Percentiles rank a stretch among this genome's conserved stretches.
These are phyloP conservation scores for Xiphophorus maculatus DNA, from an alignment of 2,113 vertebrate genomes.

Conservation along the genomic window DNA sequence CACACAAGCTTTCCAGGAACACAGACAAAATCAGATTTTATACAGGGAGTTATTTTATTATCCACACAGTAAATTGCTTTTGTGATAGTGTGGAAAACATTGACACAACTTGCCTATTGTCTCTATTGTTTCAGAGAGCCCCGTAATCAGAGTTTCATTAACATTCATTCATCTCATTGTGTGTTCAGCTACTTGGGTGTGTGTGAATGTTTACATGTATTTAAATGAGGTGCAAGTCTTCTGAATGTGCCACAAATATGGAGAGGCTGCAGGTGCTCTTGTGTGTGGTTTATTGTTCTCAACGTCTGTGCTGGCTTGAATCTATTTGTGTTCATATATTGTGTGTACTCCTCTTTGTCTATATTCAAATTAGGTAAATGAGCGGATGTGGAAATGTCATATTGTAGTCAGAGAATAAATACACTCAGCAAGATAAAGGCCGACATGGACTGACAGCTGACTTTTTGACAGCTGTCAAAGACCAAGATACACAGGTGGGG, in stretches of 20 bases:
- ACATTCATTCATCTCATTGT: conserved; percentile 51
- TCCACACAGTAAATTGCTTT: conserved; percentile 63
- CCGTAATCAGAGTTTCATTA: conserved; percentile 67
- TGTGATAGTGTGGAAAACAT: conserved; percentile 50
- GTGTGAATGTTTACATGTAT: conserved; percentile 45
- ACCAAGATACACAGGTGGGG: background rate
- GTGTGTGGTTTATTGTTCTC: conserved; percentile 46
- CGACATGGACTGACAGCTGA: conserved; percentile 6
- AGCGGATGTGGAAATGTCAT: conserved; percentile 16
- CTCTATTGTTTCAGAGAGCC: conserved; percentile 48
- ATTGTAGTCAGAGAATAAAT: conserved; percentile 6
- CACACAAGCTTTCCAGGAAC: background rate
- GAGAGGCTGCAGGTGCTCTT: conserved; percentile 65
- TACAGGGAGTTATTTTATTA: conserved; percentile 61
- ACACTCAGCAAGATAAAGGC: background rate
- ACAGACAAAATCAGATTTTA: conserved; percentile 51
- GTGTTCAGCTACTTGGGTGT: conserved; percentile 20
- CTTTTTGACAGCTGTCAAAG: background rate
- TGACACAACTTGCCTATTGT: conserved; percentile 61
- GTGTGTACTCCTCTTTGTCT: conserved; percentile 22
- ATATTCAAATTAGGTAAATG: conserved; percentile 41
- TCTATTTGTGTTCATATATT: conserved; percentile 48
- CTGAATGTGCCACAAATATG: conserved; percentile 24
- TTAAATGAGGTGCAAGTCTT: conserved; percentile 37
- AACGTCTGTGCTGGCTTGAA: conserved; percentile 24